A percentile compares a stretch with the other conserved stretches of the same genome.
These are phyloP conservation scores for Alviniconcha marisindica DNA, from an alignment of 1,140 invertebrate species.

Conservation along the genomic window DNA sequence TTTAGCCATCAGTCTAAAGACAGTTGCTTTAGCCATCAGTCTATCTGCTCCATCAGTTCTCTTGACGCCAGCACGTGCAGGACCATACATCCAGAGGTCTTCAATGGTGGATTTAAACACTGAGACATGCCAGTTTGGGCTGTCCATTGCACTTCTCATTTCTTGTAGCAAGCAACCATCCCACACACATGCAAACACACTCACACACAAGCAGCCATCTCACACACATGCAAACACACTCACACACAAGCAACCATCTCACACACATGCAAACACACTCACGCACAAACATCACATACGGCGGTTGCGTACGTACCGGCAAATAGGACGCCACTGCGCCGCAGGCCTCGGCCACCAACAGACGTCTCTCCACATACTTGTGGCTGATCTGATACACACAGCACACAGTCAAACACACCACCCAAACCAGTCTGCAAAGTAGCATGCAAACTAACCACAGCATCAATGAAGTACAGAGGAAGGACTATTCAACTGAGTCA, in stretches of 20 bases:
- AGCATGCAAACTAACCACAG: no score
- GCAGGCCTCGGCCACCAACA: conserved; percentile 86
- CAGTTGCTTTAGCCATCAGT: no score
- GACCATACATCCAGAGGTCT: no score
- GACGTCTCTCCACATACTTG: conserved; percentile 83
- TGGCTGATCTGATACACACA: conserved; percentile 79
- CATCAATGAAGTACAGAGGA: no score
- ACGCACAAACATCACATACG: not conserved
- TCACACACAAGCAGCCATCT: not conserved
- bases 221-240: not conserved
- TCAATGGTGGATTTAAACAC: no score
- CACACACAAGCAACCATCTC: not conserved
- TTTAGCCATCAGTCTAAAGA: no score
- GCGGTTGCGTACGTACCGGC: conserved; percentile 76
- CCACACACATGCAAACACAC: not conserved
- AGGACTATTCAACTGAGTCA: no score
- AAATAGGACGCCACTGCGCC: conserved; percentile 85
- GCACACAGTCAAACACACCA: no score
- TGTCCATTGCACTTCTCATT: no score
- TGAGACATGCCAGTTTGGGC: no score
- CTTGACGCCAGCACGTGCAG: not conserved
- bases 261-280: not conserved
- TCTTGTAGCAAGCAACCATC: not conserved
- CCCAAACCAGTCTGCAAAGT: no score
- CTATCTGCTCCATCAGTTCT: no score